A percentile compares a stretch with the other conserved stretches of the same genome.
Evolutionary conservation across 2,113 vertebrate species (phyloP).

Genomic region (Hepsetus odoe): DNA sequence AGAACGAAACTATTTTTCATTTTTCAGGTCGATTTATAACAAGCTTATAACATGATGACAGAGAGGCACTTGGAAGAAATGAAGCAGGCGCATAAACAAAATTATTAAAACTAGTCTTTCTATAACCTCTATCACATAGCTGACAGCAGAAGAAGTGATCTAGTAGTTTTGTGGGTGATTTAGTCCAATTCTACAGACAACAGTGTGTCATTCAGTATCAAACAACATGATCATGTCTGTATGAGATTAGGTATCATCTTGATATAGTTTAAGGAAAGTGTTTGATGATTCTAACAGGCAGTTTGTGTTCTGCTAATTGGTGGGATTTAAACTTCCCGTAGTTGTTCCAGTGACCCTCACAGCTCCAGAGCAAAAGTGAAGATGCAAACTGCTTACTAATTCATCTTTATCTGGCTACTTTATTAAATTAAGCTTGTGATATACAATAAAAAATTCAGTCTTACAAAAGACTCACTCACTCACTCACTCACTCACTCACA

Average conservation of each 20-base stretch:
- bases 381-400: too few relatives aligned
- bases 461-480: too few relatives aligned
- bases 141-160: too few relatives aligned
- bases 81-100: not conserved
- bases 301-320: too few relatives aligned
- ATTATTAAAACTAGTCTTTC: not conserved
- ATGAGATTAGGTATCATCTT: not conserved
- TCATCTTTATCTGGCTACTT: too few relatives aligned
- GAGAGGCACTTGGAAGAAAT: not conserved
- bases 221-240: not conserved
- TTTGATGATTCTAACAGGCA: too few relatives aligned
- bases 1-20: not conserved
- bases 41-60: not conserved
- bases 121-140: too few relatives aligned
- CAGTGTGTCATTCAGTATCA: not conserved
- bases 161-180: not conserved
- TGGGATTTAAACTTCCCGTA: not conserved
- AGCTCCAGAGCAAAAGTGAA: too few relatives aligned
- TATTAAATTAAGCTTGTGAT: too few relatives aligned
- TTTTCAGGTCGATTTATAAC: not conserved
- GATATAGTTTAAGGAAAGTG: not conserved
- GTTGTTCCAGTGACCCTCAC: too few relatives aligned
- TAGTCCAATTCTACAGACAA: not conserved
- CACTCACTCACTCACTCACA: too few relatives aligned
- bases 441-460: too few relatives aligned